Evolutionary conservation across 2,797 vertebrate species (phyloP), one percentile per base, ranked within the genome.

Genomic region (Sebastes glaucus): DNA sequence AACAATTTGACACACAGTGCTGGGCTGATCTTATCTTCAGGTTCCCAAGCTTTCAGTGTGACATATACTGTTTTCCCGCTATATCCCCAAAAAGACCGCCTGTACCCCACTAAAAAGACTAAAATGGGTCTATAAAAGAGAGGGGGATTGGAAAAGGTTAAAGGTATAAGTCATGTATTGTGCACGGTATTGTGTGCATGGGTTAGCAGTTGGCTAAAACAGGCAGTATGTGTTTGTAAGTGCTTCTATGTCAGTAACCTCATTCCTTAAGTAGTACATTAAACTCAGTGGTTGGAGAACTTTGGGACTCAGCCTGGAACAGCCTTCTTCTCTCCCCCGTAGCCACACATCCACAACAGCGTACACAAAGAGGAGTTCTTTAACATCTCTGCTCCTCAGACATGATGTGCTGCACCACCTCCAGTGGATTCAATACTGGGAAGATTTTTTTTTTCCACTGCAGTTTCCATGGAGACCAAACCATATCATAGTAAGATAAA

Each of bases 381-480:
- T 59, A 74, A 81, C 79, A 83, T 78, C 70, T 73, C 64, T 82
- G 4, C 67, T 88, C 77, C 80, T 82, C 70, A 79, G 69, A 83
- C 79, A 62, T 84, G 85, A 88, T 83, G 75, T 71, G 87, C 82
- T 85, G 81, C 86, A 88, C 80, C 90, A 89, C 79, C 87, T 88
- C 83, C 90, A 84, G 42, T 88, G 71, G 84, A 88, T 57, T 57
- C 11, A 25, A 25, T 14, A 11, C 55, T 57, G 55, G 53, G 55
- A 57, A 25, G 49, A 53, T 22, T 25, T 57, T 25, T 57, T 52
- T 57, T 57, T 57, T 16, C 46, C 53, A 72, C 77, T 87, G 85
- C 89, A 90, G 94, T 95, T 95, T 90, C 93, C 91, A 94, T 95
- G 92, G 94, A 89, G 82, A 94, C 90, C 53, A 68, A 87, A 79